Base-by-base conservation (phyloP, 2,113 vertebrate genomes). In the Chitala chitala region DNA sequence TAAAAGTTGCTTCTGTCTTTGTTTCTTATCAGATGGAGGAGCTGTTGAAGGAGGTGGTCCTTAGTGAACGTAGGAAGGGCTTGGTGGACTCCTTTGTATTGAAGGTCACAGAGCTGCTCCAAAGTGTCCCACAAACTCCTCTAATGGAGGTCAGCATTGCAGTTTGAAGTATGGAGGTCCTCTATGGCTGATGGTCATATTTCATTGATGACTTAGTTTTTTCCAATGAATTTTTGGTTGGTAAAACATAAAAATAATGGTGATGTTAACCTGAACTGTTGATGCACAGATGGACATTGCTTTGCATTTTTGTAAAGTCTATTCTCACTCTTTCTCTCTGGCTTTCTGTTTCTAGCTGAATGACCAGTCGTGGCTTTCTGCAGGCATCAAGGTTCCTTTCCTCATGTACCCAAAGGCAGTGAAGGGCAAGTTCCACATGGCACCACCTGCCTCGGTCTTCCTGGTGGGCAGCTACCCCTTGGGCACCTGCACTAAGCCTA, bases 381-480 rank as follows among this genome's bases (percentile, higher is more conserved):
- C 75, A 24, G 82, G 55, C 0, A 89, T 98, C 65, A 93, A 90
- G 78, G 91, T 98, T 1, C 97, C 96, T 0, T 87, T 98, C 73
- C 87, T 95, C 74, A 88, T 95, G 76, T 79, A 94, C 51, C 95
- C 95, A 0, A 93, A 93, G 80, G 51, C n/a, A 0, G 87, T 93
- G 59, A 98, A 96, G 81, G 95, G 96, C 20, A 92, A 78, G 72
- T 98, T 99, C 84, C 86, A 78, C 73, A 97, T 97, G 40, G 69
- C 91, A 13, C 91, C 94, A 1, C 96, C 95, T 0, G 53, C 87
- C 0, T 90, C 93, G 36, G 69, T 98, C 48, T 91, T 89, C 24
- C 81, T 98, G 75, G 93, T 99, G 20, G 96, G 97, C 64, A 98
- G 97, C 87, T 99, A 98, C 80, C 91, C 95, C 1, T 84, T 98